Percentiles rank a stretch among this genome's conserved stretches.
Evolutionary conservation across 2,797 vertebrate genomes (phyloP).

Genomic region (Phyllotis vaccarum): DNA sequence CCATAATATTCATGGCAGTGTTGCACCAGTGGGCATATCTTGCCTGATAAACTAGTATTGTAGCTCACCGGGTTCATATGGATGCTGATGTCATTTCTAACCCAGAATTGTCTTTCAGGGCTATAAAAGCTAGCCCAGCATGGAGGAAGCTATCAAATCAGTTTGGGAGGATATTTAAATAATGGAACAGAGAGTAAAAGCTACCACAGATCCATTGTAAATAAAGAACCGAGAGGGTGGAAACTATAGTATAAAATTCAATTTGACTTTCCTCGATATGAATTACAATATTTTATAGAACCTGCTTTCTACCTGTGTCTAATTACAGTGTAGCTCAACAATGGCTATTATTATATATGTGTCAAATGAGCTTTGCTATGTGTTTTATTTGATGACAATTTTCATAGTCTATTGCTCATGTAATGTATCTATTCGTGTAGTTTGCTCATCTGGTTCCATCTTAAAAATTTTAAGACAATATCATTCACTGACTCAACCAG

Average conservation of each 20-base stretch:
- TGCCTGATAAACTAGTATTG: not conserved
- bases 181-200: not conserved
- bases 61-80: not conserved
- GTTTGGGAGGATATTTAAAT: conserved; percentile 47
- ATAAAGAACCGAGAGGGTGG: conserved; percentile 43
- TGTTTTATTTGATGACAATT: conserved; percentile 66
- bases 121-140: not conserved
- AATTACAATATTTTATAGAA: conserved; percentile 48
- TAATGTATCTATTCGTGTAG: not conserved
- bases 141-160: not conserved
- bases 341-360: conserved; percentile 22
- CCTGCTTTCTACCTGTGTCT: conserved; percentile 15
- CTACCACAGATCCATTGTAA: conserved; percentile 21
- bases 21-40: too few species aligned
- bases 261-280: not conserved
- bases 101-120: not conserved
- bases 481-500: conserved; percentile 11
- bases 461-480: conserved; percentile 36
- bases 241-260: conserved; percentile 3
- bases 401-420: not conserved
- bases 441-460: conserved; percentile 42
- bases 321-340: conserved; percentile 10
- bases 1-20: not conserved
- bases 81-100: not conserved
- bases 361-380: conserved; percentile 25